Conservation (phyloP, 2,888 invertebrate species). For the Chrysodeixis includens region DNA sequence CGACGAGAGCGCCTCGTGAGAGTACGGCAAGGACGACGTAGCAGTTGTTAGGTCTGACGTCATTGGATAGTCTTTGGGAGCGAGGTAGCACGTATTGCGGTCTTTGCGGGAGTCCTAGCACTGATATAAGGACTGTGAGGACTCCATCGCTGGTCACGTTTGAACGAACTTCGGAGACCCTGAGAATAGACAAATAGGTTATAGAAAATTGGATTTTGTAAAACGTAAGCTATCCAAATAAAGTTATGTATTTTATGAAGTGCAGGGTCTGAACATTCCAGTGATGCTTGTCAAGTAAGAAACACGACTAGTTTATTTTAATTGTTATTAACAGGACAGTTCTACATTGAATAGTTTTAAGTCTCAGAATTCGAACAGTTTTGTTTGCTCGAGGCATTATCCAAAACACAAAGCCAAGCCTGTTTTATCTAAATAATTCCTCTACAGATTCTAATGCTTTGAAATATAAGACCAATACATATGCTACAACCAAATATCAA, state of each 20-base stretch:
- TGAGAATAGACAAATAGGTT: conserved; percentile 65
- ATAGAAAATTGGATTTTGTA: background rate
- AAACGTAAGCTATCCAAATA: no score
- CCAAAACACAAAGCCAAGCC: no score
- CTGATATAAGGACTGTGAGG: conserved; percentile 81
- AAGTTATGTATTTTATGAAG: no score
- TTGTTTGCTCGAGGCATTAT: no score
- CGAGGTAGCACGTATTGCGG: conserved; percentile 73
- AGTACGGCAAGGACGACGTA: conserved; percentile 90
- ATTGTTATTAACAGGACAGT: no score
- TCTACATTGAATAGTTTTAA: no score
- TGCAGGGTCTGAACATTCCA: no score
- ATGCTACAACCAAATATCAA: background rate
- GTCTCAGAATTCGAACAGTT: no score
- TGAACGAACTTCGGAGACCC: conserved; percentile 84
- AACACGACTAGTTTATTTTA: no score
- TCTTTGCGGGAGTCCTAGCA: conserved; percentile 76
- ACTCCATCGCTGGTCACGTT: conserved; percentile 83
- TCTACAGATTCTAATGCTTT: no score
- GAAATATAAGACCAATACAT: background rate
- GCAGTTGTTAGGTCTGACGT: conserved; percentile 84
- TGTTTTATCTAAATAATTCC: no score
- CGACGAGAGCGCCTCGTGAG: conserved; percentile 90
- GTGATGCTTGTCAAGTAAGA: no score
- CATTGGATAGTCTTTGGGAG: conserved; percentile 76